Evolutionary conservation across 2,113 vertebrate genomes (phyloP).

Genomic region (Hippocampus barbouri): DNA sequence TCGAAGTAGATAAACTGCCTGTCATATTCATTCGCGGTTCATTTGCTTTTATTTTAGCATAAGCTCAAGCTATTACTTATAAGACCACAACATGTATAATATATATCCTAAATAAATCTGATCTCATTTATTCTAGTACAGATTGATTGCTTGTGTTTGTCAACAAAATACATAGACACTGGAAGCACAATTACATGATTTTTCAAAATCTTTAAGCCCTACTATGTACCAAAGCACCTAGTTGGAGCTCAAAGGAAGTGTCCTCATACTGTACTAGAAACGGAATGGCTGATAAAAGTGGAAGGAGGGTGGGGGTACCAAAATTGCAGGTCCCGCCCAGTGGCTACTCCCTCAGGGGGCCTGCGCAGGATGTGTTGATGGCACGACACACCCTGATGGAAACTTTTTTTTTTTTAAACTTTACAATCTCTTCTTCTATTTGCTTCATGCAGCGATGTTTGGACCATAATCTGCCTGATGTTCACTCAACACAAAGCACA

Average conservation of each 20-base stretch:
- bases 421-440: background rate
- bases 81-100: no score
- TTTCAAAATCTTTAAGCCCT: no score
- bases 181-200: no score
- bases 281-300: background rate
- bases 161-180: no score
- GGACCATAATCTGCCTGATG: slow-evolving; percentile 33
- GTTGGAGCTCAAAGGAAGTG: background rate
- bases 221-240: background rate
- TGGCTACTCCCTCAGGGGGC: slow-evolving; percentile 21
- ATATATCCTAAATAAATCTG: no score
- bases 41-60: no score
- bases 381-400: background rate
- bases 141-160: no score
- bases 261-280: background rate
- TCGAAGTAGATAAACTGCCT: no score
- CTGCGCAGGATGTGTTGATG: slow-evolving; percentile 39
- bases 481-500: slow-evolving; percentile 23
- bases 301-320: background rate
- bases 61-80: no score
- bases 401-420: background rate
- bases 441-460: background rate
- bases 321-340: slow-evolving; percentile 49
- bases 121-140: no score
- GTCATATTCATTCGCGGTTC: no score